Evolutionary conservation across 2,888 invertebrate genomes (phyloP), one percentile per base, ranked within the genome.

Genomic region (Gryllus longicercus): DNA sequence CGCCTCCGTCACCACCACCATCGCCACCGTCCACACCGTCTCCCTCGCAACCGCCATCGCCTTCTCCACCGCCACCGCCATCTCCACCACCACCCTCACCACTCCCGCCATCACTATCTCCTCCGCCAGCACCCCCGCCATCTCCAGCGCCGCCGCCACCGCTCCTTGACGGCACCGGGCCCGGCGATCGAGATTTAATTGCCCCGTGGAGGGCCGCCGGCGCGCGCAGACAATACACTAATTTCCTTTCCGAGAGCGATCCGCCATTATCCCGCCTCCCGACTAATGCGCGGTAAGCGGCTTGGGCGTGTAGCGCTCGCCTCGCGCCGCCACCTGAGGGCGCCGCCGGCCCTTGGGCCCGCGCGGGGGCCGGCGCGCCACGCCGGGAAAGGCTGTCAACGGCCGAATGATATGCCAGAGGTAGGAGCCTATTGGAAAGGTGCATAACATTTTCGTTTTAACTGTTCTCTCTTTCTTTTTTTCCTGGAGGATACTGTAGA

Each of bases 191-290:
- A 14, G 63, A 18, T 63, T 63, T 63, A 63, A 63, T 63, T 63
- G 63, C 63, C 63, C 63, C 63, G 63, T 63, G 63, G 63, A 63
- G 63, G 63, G 63, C 63, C 63, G 14, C 63, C n/a, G 8, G 38
- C 63, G 63, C 63, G 16, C 14, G n/a, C 63, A 63, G 63, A 63
- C 63, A 63, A 63, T 63, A n/a, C 63, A 63, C 63, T 63, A 63
- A 63, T 63, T 63, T 63, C 63, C 63, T 63, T 63, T n/a, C 63
- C n/a, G 63, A 63, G 63, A 63, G 63, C 63, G 63, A 63, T 63
- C n/a, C 63, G 63, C 63, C 16, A 63, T 63, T 14, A 63, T 63
- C 63, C 63, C 63, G 63, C 63, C n/a, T n/a, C 16, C 63, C 16
- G 63, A n/a, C 16, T 63, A 63, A 63, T 63, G 63, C 63, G 63